Percentiles rank a stretch among this genome's conserved stretches.
Evolutionary conservation across 2,113 vertebrate genomes (phyloP).

Genomic region (Pedionomus torquatus): DNA sequence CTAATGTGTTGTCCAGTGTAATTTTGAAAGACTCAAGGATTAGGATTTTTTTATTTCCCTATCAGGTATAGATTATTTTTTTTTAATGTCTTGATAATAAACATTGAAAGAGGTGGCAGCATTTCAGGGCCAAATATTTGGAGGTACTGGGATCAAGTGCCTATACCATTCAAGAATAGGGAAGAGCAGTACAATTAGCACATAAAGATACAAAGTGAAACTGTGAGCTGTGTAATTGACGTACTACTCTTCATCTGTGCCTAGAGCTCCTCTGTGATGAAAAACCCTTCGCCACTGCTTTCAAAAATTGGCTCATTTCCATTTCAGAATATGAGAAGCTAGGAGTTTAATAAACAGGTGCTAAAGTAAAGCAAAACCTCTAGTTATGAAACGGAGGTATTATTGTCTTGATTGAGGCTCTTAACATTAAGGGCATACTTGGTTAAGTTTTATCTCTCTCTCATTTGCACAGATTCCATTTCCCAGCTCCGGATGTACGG

Average conservation of each 20-base stretch:
- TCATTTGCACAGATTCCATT: slow-evolving; percentile 31
- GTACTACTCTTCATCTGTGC: background rate
- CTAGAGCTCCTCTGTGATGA: background rate
- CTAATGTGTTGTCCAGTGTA: background rate
- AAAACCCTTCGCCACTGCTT: background rate
- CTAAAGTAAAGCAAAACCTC: background rate
- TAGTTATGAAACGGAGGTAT: background rate
- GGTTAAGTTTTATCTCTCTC: slow-evolving; percentile 56
- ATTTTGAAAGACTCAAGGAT: background rate
- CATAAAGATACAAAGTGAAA: background rate
- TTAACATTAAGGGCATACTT: slow-evolving; percentile 15
- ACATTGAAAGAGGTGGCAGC: background rate
- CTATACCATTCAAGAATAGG: background rate
- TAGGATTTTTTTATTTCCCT: background rate
- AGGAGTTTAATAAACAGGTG: background rate
- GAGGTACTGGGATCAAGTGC: background rate
- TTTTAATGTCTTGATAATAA: background rate
- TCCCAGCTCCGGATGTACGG: slow-evolving; percentile 29
- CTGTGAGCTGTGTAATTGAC: background rate
- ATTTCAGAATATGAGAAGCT: background rate
- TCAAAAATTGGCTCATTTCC: background rate
- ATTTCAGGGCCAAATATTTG: background rate
- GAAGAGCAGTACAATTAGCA: background rate
- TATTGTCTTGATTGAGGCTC: slow-evolving; percentile 17
- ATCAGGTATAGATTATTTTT: background rate